A percentile compares a stretch with the other conserved stretches of the same genome.
Evolutionary conservation across 2,888 invertebrate genomes (phyloP).

Genomic region (Kuschelorhynchus macadamiae): DNA sequence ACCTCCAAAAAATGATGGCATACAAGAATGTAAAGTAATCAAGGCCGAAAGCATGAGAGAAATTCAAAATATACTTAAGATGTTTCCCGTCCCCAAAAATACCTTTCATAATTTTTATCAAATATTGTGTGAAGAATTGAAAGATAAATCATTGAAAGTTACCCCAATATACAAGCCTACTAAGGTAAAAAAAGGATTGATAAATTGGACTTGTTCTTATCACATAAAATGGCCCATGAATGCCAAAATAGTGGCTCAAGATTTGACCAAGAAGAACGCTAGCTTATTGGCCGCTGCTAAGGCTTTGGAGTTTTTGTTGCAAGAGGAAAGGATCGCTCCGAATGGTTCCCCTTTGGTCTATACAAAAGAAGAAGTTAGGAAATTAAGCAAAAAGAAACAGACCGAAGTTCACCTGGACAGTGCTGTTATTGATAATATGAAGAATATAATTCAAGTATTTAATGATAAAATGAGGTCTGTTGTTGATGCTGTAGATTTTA

Average conservation of each 20-base stretch:
- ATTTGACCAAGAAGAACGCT: conserved; percentile 72
- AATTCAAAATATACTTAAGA: conserved; percentile 55
- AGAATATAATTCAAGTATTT: conserved; percentile 64
- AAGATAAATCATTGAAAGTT: conserved; percentile 63
- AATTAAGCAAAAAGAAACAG: conserved; percentile 22
- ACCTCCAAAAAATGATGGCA: conserved; percentile 10
- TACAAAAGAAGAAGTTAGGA: conserved; percentile 33
- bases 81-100: conserved; percentile 70
- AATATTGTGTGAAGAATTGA: conserved; percentile 68
- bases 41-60: conserved; percentile 20
- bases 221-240: conserved; percentile 74
- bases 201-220: conserved; percentile 75
- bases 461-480: conserved; percentile 54
- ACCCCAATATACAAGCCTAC: conserved; percentile 64
- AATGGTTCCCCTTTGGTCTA: conserved; percentile 70
- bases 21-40: conserved; percentile 17
- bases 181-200: conserved; percentile 54
- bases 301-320: conserved; percentile 72
- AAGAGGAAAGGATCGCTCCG: conserved; percentile 68
- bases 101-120: conserved; percentile 70
- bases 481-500: conserved; percentile 43
- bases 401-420: conserved; percentile 43
- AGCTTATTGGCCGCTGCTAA: conserved; percentile 71
- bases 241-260: conserved; percentile 71
- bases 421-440: conserved; percentile 65